Evolutionary conservation across 2,888 invertebrate species (phyloP).

Genomic region (Vesta saturnalis): DNA sequence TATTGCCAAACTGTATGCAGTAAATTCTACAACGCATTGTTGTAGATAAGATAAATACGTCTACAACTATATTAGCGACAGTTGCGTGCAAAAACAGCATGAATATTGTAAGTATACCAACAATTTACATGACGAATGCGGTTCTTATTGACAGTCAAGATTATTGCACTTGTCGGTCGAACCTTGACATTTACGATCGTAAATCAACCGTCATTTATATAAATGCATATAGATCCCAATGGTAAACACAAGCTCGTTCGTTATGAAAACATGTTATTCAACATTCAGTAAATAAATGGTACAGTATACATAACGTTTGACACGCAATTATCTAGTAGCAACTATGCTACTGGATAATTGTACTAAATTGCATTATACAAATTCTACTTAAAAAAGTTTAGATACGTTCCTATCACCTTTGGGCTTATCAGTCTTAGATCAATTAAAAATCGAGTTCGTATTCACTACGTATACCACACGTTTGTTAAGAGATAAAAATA

Average conservation of each 20-base stretch:
- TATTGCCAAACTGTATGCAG: too few species aligned
- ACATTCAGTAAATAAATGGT: conserved; percentile 41
- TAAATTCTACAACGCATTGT: too few species aligned
- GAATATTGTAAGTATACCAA: conserved; percentile 13
- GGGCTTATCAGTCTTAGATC: conserved; percentile 11
- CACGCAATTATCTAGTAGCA: conserved; percentile 51
- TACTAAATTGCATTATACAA: conserved; percentile 23
- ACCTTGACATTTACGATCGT: conserved; percentile 53
- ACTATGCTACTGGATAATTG: conserved; percentile 43
- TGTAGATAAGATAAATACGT: not conserved
- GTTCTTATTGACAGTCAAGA: conserved; percentile 47
- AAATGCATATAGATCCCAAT: conserved; percentile 49
- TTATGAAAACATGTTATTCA: conserved; percentile 27
- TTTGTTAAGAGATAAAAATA: too few species aligned
- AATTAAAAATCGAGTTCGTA: not conserved
- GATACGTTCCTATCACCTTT: conserved; percentile 6
- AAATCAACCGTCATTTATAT: conserved; percentile 51
- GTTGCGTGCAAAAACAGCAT: conserved; percentile 28
- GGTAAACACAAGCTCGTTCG: conserved; percentile 40
- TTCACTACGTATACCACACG: not conserved
- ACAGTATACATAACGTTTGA: conserved; percentile 44
- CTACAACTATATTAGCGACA: conserved; percentile 23
- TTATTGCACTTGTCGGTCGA: conserved; percentile 52
- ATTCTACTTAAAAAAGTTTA: conserved; percentile 10
- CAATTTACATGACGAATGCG: conserved; percentile 30